Evolutionary conservation across 2,888 invertebrate genomes (phyloP), one percentile per base, ranked within the genome.

Genomic region (Odontocerum albicorne): DNA sequence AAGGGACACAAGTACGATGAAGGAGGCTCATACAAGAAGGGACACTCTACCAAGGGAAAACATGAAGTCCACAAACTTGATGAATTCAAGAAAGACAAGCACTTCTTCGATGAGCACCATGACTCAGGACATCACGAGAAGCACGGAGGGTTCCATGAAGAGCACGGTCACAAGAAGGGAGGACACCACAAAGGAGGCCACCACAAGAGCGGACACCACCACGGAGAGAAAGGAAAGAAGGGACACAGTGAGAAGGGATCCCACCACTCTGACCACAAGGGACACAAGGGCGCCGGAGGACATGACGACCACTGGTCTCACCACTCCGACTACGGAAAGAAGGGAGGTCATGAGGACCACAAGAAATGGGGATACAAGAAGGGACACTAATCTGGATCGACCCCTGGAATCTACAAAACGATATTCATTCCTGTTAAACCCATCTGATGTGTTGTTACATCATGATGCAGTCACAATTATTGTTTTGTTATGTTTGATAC

Each of bases 21-120:
- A 64, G 82, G 84, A 58, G 90, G 90, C 7, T 83, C 84, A 63
- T 91, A 87, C 70, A 88, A 88, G 60, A 92, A 92, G 67, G 92
- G 92, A 0, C 91, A 92, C 72, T 87, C 86, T 60, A 92, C 90
- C 63, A 89, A 92, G 70, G 91, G 92, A 53, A 88, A 90, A 63
- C 92, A 92, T 68, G 87, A 90, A 68, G 81, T 91, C 4, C 90
- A 92, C 72, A 92, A 92, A 67, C 72, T 88, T 57, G 90, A 92
- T 70, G 92, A 92, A 71, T 90, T 84, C 72, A 89, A 90, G 68
- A 92, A 92, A 70, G 87, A 91, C 66, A 91, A 92, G 67, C 86
- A 90, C 66, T 91, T 89, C 83, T 90, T 86, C 70, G 91, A 92
- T 64, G 91, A 91, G 71, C 86, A 90, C 65, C 90, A 91, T 63